Evolutionary conservation across 1,140 invertebrate species (phyloP).

Genomic region (Zaprionus kolodkinae): DNA sequence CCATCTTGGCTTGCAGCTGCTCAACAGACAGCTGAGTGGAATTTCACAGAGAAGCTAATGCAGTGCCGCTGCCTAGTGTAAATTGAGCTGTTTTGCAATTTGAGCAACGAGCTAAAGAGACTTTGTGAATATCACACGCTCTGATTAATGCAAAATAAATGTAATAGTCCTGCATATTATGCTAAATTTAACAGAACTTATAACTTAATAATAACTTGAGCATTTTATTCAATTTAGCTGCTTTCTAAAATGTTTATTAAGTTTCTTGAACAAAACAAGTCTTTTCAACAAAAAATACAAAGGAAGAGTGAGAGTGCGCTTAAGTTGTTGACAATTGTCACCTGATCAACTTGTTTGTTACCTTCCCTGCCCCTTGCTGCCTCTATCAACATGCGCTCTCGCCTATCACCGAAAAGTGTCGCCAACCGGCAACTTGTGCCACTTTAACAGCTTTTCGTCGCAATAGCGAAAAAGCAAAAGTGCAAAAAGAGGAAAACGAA

Average conservation of each 20-base stretch:
- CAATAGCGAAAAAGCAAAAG: slow-evolving; percentile 38
- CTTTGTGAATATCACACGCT: background rate
- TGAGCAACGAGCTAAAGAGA: background rate
- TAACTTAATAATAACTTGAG: rapidly evolving
- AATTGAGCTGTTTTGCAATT: background rate
- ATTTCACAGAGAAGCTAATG: background rate
- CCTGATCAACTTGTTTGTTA: slow-evolving; percentile 5
- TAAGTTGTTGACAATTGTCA: slow-evolving; percentile 28
- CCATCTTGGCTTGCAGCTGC: background rate
- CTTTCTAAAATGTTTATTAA: background rate
- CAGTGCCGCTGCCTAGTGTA: too few relatives aligned
- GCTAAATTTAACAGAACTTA: background rate
- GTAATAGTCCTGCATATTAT: background rate
- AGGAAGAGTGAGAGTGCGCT: background rate
- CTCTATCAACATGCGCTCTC: background rate
- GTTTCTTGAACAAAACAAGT: background rate
- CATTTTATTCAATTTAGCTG: too few relatives aligned
- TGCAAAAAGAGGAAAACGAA: slow-evolving; percentile 10
- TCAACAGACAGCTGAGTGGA: background rate
- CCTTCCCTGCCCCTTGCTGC: background rate
- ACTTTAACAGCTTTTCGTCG: slow-evolving; percentile 46
- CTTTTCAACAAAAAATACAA: background rate
- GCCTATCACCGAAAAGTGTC: slow-evolving; percentile 23
- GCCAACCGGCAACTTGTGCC: slow-evolving; percentile 26
- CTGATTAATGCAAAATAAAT: background rate